Conservation (phyloP, 2,888 invertebrate genomes). For the Trachelus tabidus region DNA sequence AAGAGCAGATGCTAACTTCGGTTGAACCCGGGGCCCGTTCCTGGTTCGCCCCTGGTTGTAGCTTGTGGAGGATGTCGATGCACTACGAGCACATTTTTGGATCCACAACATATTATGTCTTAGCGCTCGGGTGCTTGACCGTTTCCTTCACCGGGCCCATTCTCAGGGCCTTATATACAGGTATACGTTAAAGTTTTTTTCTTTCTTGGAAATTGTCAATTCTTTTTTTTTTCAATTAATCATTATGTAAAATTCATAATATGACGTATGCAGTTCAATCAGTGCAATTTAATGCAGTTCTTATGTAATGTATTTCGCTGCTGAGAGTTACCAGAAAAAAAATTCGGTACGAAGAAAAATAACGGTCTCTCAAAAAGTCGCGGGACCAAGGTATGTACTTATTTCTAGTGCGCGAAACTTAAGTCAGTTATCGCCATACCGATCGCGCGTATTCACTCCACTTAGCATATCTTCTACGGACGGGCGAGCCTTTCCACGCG, state of each 20-base stretch:
- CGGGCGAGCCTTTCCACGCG: conserved; percentile 1
- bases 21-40: conserved; percentile 46
- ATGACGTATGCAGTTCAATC: too few relatives aligned
- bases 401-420: background rate
- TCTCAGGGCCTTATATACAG: background rate
- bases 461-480: conserved; percentile 2
- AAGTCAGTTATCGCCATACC: background rate
- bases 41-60: conserved; percentile 4
- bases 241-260: too few relatives aligned
- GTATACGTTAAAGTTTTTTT: background rate
- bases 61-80: background rate
- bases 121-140: background rate
- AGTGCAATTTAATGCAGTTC: too few relatives aligned
- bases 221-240: background rate
- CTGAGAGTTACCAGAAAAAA: too few relatives aligned
- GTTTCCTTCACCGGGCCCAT: background rate
- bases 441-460: conserved; percentile 2
- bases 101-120: background rate
- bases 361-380: background rate
- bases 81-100: background rate
- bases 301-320: too few relatives aligned
- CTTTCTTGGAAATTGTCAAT: background rate
- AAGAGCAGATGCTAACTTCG: conserved; percentile 55
- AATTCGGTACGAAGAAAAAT: background rate
- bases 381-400: background rate